Percentiles rank a stretch among this genome's conserved stretches.
Evolutionary conservation across 2,888 invertebrate genomes (phyloP).

Genomic region (Plutella xylostella): DNA sequence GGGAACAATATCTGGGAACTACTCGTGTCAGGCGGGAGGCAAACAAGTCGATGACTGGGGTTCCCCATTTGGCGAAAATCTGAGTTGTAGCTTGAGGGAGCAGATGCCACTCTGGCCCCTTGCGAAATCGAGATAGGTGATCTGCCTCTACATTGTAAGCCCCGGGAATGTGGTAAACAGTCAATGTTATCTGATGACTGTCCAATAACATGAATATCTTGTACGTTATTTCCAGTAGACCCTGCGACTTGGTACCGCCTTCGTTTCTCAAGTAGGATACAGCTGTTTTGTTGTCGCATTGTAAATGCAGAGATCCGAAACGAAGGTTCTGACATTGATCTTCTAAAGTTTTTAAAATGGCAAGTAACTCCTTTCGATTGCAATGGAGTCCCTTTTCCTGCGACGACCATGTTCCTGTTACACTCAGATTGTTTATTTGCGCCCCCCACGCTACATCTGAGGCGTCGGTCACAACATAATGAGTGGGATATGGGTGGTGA

Average conservation of each 20-base stretch:
- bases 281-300: slow-evolving; percentile 18
- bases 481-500: not conserved
- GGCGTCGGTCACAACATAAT: slow-evolving; percentile 3
- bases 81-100: slow-evolving; percentile 5
- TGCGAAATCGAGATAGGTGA: slow-evolving; percentile 11
- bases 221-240: slow-evolving; percentile 10
- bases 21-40: slow-evolving; percentile 12
- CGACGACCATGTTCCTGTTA: not conserved
- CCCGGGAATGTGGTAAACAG: slow-evolving; percentile 1
- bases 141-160: slow-evolving; percentile 1
- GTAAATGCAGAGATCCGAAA: slow-evolving; percentile 8
- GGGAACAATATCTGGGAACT: slow-evolving; percentile 11
- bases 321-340: not conserved
- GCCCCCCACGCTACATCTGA: slow-evolving; percentile 12
- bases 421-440: not conserved
- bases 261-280: slow-evolving; percentile 18
- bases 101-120: slow-evolving; percentile 19
- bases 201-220: slow-evolving; percentile 1
- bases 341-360: slow-evolving; percentile 8
- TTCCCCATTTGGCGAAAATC: slow-evolving; percentile 18
- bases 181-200: not conserved
- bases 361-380: slow-evolving; percentile 14
- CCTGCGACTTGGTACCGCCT: slow-evolving; percentile 18
- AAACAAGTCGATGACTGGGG: slow-evolving; percentile 17
- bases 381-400: slow-evolving; percentile 14